Base-by-base conservation (phyloP, 1,140 invertebrate species). In the Tenebrio molitor region DNA sequence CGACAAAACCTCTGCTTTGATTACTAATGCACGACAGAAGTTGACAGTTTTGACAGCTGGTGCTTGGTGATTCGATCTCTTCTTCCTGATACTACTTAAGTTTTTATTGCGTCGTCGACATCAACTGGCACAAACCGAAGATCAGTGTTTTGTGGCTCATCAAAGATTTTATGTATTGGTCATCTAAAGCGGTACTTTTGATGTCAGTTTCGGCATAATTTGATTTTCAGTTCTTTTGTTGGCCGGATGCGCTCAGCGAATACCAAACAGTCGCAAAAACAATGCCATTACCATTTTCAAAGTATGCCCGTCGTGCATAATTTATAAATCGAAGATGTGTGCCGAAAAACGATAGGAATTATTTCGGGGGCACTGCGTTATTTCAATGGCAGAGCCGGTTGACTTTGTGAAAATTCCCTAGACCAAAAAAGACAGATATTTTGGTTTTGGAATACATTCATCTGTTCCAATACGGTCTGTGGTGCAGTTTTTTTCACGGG, bases 281-380 rank as follows among this genome's bases (percentile, higher is more conserved):
- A 66, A 66, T 66, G 64, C 17, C 64, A 44, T 66, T 66, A 44
- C 64, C 64, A 66, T 66, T 66, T 66, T 44, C 64, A 42, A 66
- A 42, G 17, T 66, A 66, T 66, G 64, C 36, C 19, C 42, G 50
- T 19, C 64, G 64, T 66, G 64, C 64, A 66, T 66, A 66, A 66
- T 66, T 66, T 66, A 66, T 66, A 44, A 66, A 29, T 23, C 64
- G 36, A 25, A 23, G 19, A 19, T 66, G 36, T 29, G n/a, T 42
- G 64, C 19, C 21, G 64, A 66, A 66, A 66, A 66, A 66, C 29
- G 15, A 12, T 14, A 17, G 23, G 21, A 65, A 65, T 65, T 62
- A 10, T 62, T 65, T 65, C 33, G 16, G 19, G 6, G 64, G 14
- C 21, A 25, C 33, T 65, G 33, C 21, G 17, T 50, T n/a, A 21